Base-by-base conservation (phyloP, 2,888 invertebrate genomes). In the Oscheius sp. region DNA sequence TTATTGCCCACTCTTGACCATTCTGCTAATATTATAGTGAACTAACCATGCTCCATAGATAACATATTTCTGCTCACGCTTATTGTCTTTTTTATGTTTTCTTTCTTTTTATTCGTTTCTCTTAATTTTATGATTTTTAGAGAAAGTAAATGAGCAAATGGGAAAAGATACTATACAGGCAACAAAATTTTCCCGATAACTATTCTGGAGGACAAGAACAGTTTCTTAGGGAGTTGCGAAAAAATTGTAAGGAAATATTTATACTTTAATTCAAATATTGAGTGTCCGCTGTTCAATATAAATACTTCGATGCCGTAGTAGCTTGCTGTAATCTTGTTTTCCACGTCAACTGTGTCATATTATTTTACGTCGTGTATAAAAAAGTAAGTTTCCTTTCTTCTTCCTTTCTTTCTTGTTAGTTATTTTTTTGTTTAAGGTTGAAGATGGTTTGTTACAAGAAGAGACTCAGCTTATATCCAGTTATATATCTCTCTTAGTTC, bases 121-220 rank as follows among this genome's bases (percentile, higher is more conserved):
- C 35, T 3, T 35, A 35, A 9, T 35, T 6, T 35, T 35, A 3
- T 6, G 9, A 3, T 35, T 35, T 35, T 3, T 9, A 35, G 35
- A 9, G 35, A 35, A 35, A 49, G 5, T 49, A 16, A 35, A 72
- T 64, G 69, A 43, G 29, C 35, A 58, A 16, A 45, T 96, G 96
- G 96, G 92, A 92, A 81, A 96, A 96, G 90, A 94, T 95, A 86
- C 90, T 97, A 21, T 97, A 96, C 87, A 93, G 94, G 89, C 93
- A 94, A 87, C 92, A 93, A 74, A 93, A 92, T 23, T 93, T 93
- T 77, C 93, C 95, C 0, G 97, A 97, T 89, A 96, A 96, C 89
- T 95, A 96, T 88, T 95, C 95, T 0, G 94, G 95, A 88, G 91
- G 92, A 29, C 92, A 93, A 55, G 91, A 91, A 27, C 92, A 93